Evolutionary conservation across 2,113 vertebrate species (phyloP), one percentile per base, ranked within the genome.

Genomic region (Cacatua alba): DNA sequence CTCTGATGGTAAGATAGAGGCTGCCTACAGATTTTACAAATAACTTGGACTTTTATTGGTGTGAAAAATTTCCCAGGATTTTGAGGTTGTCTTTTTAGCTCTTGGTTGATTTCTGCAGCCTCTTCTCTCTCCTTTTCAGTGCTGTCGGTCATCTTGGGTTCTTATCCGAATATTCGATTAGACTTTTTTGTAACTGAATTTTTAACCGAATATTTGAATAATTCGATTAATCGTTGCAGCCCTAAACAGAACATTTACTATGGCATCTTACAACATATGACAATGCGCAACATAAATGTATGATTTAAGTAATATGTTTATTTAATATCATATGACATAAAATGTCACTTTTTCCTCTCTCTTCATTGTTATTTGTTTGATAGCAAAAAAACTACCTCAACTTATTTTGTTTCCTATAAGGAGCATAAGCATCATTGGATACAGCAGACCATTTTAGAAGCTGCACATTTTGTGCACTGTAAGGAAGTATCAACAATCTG

Each of bases 211-310:
- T 97, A 97, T 97, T 97, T 80, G 25, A 96, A 95, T 97, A 97
- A 96, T 94, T 97, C 63, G 77, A 94, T 96, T 96, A 94, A 95
- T 94, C 89, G 64, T 83, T 97, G 96, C 91, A 94, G 95, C 92
- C 97, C 96, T 97, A 97, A 96, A 97, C 92, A 97, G 97, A 97
- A 97, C 93, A 97, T 97, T 96, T 84, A 94, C 96, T 96, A 95
- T 97, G 95, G 85, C 95, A 96, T 96, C 97, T 97, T 97, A 94
- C 96, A 97, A 97, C 92, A 97, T 93, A 97, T 96, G 97, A 89
- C 96, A 97, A 97, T 53, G 77, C 63, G 68, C 86, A 96, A 96
- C 64, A 96, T 23, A 95, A 95, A 86, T 76, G 74, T 95, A 94
- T 86, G 87, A 79, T 92, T 90, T 70, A 89, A 90, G 49, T 74